Evolutionary conservation across 2,797 vertebrate genomes (phyloP).

Genomic region (Siniperca obscura): DNA sequence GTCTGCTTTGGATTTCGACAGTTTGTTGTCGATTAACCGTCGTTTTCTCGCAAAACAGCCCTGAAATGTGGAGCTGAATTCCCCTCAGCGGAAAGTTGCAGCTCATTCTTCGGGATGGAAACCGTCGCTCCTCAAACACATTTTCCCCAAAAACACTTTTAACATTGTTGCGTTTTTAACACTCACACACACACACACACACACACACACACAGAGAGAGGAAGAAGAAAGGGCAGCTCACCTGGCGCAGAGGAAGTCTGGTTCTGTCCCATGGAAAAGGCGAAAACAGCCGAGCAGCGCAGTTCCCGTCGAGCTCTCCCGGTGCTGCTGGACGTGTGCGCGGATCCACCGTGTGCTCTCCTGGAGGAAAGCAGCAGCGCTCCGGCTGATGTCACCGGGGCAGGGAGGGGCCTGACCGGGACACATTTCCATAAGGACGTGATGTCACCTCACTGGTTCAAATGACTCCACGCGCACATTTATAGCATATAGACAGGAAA

Average conservation of each 20-base stretch:
- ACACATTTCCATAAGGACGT: slow-evolving; percentile 33
- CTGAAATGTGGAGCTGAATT: background rate
- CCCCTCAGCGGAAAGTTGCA: slow-evolving; percentile 51
- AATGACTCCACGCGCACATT: background rate
- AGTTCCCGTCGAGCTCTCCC: slow-evolving; percentile 33
- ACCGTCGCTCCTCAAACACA: slow-evolving; percentile 3
- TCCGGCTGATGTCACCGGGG: slow-evolving; percentile 73
- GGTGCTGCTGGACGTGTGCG: slow-evolving; percentile 32
- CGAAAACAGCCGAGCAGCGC: slow-evolving; percentile 6
- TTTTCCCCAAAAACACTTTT: background rate
- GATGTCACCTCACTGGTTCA: slow-evolving; percentile 52
- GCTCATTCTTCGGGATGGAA: slow-evolving; percentile 5
- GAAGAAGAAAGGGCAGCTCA: slow-evolving; percentile 17
- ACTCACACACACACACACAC: no score
- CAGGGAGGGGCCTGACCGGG: slow-evolving; percentile 65
- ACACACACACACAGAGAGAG: no score
- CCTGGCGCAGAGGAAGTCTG: slow-evolving; percentile 21
- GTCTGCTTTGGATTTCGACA: background rate
- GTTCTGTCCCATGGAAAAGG: slow-evolving; percentile 35
- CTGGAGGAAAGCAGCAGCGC: slow-evolving; percentile 54
- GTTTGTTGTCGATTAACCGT: background rate
- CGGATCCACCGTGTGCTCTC: slow-evolving; percentile 28
- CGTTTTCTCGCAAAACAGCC: background rate
- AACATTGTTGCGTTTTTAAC: background rate
- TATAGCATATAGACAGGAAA: background rate